Conservation (phyloP, 1,140 invertebrate genomes). For the Dreissena rostriformis region DNA sequence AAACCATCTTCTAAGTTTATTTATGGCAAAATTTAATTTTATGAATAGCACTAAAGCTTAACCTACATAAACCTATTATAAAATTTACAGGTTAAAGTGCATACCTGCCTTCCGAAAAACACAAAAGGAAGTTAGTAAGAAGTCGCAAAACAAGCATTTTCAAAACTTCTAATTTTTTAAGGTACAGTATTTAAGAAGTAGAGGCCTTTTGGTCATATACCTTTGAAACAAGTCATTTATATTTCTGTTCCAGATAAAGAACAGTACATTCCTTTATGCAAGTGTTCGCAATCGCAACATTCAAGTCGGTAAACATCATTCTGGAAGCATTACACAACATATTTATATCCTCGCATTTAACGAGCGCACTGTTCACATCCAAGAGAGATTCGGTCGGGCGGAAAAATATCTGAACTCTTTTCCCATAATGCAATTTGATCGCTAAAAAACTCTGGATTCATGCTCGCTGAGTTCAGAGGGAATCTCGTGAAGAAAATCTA, state of each 20-base stretch:
- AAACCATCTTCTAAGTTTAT: too few relatives aligned
- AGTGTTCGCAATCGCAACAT: slow-evolving; percentile 7
- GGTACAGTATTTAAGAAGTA: too few relatives aligned
- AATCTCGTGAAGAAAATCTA: slow-evolving; percentile 37
- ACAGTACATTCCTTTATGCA: slow-evolving; percentile 39
- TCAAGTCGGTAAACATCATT: slow-evolving; percentile 15
- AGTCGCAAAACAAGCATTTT: too few relatives aligned
- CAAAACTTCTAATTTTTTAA: too few relatives aligned
- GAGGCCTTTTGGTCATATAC: too few relatives aligned
- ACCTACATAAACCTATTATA: too few relatives aligned
- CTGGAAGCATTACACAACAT: slow-evolving; percentile 34
- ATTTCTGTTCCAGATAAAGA: slow-evolving; percentile 43
- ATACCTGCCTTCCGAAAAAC: too few relatives aligned
- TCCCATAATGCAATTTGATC: slow-evolving; percentile 42
- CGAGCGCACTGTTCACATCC: slow-evolving; percentile 18
- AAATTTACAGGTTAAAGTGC: too few relatives aligned
- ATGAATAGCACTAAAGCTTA: too few relatives aligned
- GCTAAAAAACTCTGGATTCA: slow-evolving; percentile 29
- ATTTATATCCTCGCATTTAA: slow-evolving; percentile 21
- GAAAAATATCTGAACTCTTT: slow-evolving; percentile 43
- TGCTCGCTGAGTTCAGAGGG: slow-evolving; percentile 15
- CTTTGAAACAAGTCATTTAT: too few relatives aligned
- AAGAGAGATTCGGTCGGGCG: slow-evolving; percentile 19
- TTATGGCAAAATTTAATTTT: too few relatives aligned
- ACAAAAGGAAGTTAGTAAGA: too few relatives aligned